Evolutionary conservation across 64 coral and sea anemone species (phyloP), one percentile per base, ranked within the genome.

Genomic region (Hydrozoanthus tunicans): DNA sequence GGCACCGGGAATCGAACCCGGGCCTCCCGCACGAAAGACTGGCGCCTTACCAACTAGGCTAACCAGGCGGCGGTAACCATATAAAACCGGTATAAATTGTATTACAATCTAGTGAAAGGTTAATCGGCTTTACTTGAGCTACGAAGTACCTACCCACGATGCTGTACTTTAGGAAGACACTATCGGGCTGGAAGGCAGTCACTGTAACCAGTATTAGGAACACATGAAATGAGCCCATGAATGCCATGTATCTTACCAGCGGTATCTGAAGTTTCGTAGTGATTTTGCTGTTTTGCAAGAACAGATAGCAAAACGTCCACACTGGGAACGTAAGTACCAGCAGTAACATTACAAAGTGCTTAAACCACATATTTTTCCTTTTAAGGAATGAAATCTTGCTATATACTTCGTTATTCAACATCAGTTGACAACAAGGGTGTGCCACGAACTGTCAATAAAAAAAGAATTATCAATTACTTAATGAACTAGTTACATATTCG

Each of bases 131-230:
- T 43, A 43, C 32, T 43, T 43, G 32, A 8, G n/a, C 6, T 71
- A 7, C 8, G 6, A 24, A 14, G n/a, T 26, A 43, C 77, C 58
- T 79, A 79, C 77, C 77, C 9, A 20, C 23, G 23, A 56, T 23
- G 56, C 53, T 79, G 54, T 58, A 59, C 77, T 59, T 59, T 20
- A 79, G 77, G 17, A 58, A 79, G 56, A 58, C 53, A n/a, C 4
- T 79, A 8, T 57, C 55, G 0, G 53, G 53, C 53, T 79, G 77
- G 77, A 79, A 79, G 56, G 77, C 77, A 7, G 77, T 58, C 17
- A 79, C 58, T 56, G 56, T 79, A 55, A 79, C 15, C 77, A 79
- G 23, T 14, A 79, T 2, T 17, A 79, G 77, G 58, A 79, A 79
- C 5, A 79, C n/a, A 20, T 57, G 58, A 79, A 52, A 58, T 2